Evolutionary conservation across 35 echinoderm and acorn worm species (phyloP), one percentile per base, ranked within the genome.

Genomic region (Apostichopus parvimensis): DNA sequence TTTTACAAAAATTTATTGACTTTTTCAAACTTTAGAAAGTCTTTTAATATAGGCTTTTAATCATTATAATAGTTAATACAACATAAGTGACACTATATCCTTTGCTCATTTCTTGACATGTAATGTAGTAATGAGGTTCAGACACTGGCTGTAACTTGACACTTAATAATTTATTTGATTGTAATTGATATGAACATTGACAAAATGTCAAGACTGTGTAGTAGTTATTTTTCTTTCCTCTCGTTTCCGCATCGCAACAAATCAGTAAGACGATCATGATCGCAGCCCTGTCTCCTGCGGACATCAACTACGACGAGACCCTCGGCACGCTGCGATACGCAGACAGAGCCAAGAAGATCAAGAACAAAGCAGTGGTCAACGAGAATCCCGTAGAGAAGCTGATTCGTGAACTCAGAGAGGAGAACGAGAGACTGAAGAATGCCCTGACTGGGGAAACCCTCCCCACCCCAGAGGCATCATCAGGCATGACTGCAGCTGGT

Each of bases 281-380:
- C 60, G 97, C 94, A 80, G 97, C 97, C 26, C 91, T 98, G 0
- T 96, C 94, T 1, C 97, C 97, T 5, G 97, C 97, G 80, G 97
- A 98, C 77, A 98, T 98, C 82, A 98, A 98, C 93, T 95, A 93
- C 53, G 97, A 95, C 82, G 97, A 98, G 79, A 98, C 97, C 18
- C 87, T 98, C 0, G 80, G 94, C 58, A 98, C 97, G 3, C 73
- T 98, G 79, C 55, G 97, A 6, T 98, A 98, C 65, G 97, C 97
- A 20, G 97, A 98, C 88, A 93, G 94, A 70, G 97, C 97, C 22
- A 98, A 98, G 91, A 98, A 98, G 78, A 98, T 95, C 79, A 98
- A 98, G 90, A 98, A 98, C 92, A 98, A 96, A 76, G 97, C 97
- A 62, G 97, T 98, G 5, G 97, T 98, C 24, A 98, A 98, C 89